Evolutionary conservation across 2,113 vertebrate species (phyloP).

Genomic region (Loxodonta africana): DNA sequence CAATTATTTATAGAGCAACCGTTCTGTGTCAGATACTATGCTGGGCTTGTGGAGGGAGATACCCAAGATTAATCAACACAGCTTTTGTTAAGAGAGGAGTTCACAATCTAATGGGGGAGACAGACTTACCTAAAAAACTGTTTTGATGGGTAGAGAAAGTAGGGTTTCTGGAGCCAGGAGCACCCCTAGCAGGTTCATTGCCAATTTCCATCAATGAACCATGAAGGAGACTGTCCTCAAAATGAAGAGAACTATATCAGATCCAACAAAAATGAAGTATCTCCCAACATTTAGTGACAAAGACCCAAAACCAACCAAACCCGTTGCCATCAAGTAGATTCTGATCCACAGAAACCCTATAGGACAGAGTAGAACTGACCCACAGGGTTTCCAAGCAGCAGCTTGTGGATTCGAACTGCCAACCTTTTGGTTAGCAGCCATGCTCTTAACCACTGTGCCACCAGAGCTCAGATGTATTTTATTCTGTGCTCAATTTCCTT

Average conservation of each 20-base stretch:
- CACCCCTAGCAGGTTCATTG: not conserved
- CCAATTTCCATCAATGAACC: not conserved
- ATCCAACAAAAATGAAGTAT: not conserved
- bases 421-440: too few species aligned
- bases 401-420: too few species aligned
- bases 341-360: too few species aligned
- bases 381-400: too few species aligned
- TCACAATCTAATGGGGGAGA: not conserved
- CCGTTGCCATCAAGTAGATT: too few species aligned
- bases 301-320: not conserved
- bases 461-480: not conserved
- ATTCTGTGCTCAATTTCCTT: not conserved
- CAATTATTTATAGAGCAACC: slow-evolving; percentile 45
- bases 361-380: too few species aligned
- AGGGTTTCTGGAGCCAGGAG: not conserved
- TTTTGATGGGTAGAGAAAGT: not conserved
- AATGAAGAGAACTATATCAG: not conserved
- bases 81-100: not conserved
- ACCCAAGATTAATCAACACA: slow-evolving; percentile 9
- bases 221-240: not conserved
- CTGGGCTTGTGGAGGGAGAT: slow-evolving; percentile 6
- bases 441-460: too few species aligned
- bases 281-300: not conserved
- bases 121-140: not conserved
- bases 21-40: not conserved